Evolutionary conservation across 2,797 vertebrate species (phyloP), one percentile per base, ranked within the genome.

Genomic region (Morus bassanus): DNA sequence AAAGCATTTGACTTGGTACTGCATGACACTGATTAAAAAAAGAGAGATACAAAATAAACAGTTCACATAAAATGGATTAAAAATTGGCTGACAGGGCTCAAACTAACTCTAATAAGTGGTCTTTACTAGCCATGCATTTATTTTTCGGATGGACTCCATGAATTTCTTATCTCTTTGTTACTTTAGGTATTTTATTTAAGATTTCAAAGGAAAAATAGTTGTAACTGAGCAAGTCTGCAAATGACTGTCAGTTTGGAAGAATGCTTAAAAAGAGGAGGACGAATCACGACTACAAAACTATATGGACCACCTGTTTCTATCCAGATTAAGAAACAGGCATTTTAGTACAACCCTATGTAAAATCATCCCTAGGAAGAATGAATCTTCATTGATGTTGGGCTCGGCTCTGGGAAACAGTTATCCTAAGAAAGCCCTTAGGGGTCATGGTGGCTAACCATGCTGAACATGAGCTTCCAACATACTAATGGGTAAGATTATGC

Each of bases 1-100:
- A 68, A 93, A 89, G 53, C 61, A 57, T 96, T 88, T 74, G 85
- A 92, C 69, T 95, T 43, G 61, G 75, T 83, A 10, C 72, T 83
- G 45, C 68, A 31, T 83, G 85, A 70, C 63, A 67, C 56, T 64
- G 92, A 88, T 88, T 85, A 19, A 57, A 82, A 79, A 94, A 67
- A 46, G 30, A 82, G 68, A 65, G 33, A 70, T 30, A 67, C 28
- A 85, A 87, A 96, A 75, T 48, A 95, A 96, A 74, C 41, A 61
- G 51, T 53, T 83, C 75, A 9, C 28, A 31, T 35, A 48, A 89
- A 85, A 83, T 21, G 37, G 85, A 92, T 89, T 74, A 60, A 85
- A 89, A 92, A 74, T 17, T 33, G 43, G 8, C 63, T 79, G 84
- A 19, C 46, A 59, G 57, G 54, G 45, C 74, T 74, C 77, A 67